Evolutionary conservation across 2,113 vertebrate species (phyloP).

Genomic region (Thalassoma bifasciatum): DNA sequence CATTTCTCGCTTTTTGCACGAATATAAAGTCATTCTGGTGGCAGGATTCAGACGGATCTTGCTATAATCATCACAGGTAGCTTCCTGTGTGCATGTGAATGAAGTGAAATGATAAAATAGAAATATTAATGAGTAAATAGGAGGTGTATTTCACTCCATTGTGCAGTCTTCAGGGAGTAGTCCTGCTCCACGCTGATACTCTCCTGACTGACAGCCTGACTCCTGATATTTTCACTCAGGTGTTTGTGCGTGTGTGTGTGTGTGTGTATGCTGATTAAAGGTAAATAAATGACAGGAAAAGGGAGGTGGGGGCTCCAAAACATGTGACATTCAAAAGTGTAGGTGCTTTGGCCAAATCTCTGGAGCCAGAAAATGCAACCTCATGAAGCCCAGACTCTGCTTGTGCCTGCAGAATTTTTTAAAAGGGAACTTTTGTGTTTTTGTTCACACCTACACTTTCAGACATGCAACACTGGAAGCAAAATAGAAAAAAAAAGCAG

Average conservation of each 20-base stretch:
- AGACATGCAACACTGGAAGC: too few relatives aligned
- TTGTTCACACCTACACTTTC: background rate
- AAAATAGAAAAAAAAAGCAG: too few relatives aligned
- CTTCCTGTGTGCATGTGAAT: conserved; percentile 25
- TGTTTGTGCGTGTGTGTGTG: too few relatives aligned
- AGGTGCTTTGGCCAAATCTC: background rate
- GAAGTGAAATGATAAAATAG: conserved; percentile 65
- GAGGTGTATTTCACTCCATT: conserved; percentile 33
- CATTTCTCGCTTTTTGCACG: background rate
- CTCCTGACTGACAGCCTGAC: conserved; percentile 44
- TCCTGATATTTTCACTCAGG: conserved; percentile 19
- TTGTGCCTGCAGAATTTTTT: background rate
- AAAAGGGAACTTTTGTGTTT: background rate
- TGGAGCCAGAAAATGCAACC: conserved; percentile 9
- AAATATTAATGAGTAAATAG: conserved; percentile 64
- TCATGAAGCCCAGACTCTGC: conserved; percentile 4
- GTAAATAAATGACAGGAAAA: background rate
- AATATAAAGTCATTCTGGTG: background rate
- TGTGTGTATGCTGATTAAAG: conserved; percentile 9
- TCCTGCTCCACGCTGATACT: conserved; percentile 40
- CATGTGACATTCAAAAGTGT: background rate
- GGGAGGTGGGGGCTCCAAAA: background rate
- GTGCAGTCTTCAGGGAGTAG: conserved; percentile 39
- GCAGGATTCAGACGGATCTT: background rate
- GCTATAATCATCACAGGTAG: conserved; percentile 47